Base-by-base conservation (phyloP, 64 coral and sea anemone genomes). In the Acropora tenuis region DNA sequence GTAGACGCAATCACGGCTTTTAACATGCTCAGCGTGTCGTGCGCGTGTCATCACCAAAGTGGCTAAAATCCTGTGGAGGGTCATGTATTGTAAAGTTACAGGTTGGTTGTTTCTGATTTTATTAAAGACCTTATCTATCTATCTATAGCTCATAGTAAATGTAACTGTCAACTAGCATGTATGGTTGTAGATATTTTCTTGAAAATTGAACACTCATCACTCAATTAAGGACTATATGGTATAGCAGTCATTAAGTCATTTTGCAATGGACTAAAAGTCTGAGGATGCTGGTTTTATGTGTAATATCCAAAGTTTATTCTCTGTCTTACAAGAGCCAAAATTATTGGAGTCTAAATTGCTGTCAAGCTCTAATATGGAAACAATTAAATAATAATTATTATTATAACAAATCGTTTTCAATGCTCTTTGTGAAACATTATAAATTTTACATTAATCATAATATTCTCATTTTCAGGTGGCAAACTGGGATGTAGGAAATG, bases 401-500 rank as follows among this genome's bases (percentile, higher is more conserved):
- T 7, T 55, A 55, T 55, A 55, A 55, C 10, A 55, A 68, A 68
- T 68, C 17, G 63, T 68, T 68, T 68, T 68, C 63, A 68, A 17
- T 17, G 11, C 12, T n/a, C 4, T 68, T 68, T 65, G 46, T 90
- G 59, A 17, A 42, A 47, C 77, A 79, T 90, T 78, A 66, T 50
- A n/a, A 17, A 68, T 17, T 10, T 68, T 68, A 10, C 63, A 68
- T 68, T 68, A 55, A 55, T 68, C 63, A 68, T 45, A 59, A 13
- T 44, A 43, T 89, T 59, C 12, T 41, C 17, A 42, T 75, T 75
- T 47, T 74, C 61, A 89, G 86, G 86, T 83, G 87, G 73, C 43
- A 89, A 94, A 89, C 12, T 73, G 80, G 87, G 87, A 40, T 94
- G 86, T 66, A 88, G 79, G 40, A 89, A 88, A 44, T 89, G 87